Evolutionary conservation across 2,888 invertebrate species (phyloP).

Genomic region (Agrochola lota): DNA sequence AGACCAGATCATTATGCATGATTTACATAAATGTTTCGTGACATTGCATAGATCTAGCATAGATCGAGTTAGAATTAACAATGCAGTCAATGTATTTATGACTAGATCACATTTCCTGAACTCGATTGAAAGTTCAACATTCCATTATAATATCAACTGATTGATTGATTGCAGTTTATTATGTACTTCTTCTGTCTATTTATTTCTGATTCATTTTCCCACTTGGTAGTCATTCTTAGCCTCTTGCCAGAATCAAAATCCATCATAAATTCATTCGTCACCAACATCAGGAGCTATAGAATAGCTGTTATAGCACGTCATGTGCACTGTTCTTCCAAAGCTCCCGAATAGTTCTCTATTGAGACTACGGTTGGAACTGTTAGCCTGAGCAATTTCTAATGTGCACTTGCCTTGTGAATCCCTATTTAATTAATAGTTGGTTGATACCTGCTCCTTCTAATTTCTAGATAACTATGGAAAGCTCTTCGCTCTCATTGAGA

Average conservation of each 20-base stretch:
- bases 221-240: neutral
- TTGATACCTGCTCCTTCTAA: neutral
- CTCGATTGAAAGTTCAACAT: slow-evolving; percentile 15
- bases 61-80: slow-evolving; percentile 13
- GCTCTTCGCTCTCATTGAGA: slow-evolving; percentile 30
- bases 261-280: neutral
- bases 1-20: slow-evolving; percentile 52
- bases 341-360: neutral
- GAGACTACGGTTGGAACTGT: too few species aligned
- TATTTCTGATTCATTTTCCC: neutral
- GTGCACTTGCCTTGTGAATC: neutral
- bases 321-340: too few species aligned
- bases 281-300: neutral
- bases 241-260: neutral
- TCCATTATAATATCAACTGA: neutral
- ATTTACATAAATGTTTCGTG: slow-evolving; percentile 51
- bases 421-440: neutral
- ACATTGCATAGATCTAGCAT: slow-evolving; percentile 24
- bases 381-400: too few species aligned
- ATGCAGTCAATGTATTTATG: slow-evolving; percentile 13
- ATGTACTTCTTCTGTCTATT: neutral
- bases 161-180: neutral
- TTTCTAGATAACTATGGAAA: slow-evolving; percentile 41
- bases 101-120: slow-evolving; percentile 48
- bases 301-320: too few species aligned